A percentile compares a stretch with the other conserved stretches of the same genome.
Evolutionary conservation across 2,888 invertebrate genomes (phyloP).

Genomic region (Hypomecis atomaria): DNA sequence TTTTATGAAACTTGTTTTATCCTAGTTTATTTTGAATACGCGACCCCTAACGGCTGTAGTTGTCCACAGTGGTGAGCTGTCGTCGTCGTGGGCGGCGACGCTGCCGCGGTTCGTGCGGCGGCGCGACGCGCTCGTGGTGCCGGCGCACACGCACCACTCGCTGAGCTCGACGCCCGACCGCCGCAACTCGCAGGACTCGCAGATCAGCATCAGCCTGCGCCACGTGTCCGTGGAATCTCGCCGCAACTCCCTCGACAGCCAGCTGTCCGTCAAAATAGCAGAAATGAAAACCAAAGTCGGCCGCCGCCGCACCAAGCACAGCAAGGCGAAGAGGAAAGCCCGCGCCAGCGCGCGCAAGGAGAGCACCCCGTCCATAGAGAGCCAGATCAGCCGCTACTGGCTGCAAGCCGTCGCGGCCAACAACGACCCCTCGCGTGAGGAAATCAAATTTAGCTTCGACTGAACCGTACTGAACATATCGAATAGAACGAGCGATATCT

Average conservation of each 20-base stretch:
- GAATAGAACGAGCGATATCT: conserved; percentile 18
- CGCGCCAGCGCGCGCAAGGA: conserved; percentile 80
- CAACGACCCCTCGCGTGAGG: conserved; percentile 82
- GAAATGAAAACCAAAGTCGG: conserved; percentile 91
- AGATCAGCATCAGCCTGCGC: conserved; percentile 91
- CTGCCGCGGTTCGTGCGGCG: conserved; percentile 94
- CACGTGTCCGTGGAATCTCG: conserved; percentile 94
- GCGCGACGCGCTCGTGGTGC: conserved; percentile 91
- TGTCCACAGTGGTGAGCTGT: conserved; percentile 89
- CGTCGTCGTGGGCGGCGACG: conserved; percentile 96
- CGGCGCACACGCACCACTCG: conserved; percentile 73
- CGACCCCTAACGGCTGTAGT: neutral
- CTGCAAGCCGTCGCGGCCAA: conserved; percentile 85
- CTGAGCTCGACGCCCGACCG: conserved; percentile 84
- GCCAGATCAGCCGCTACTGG: conserved; percentile 89
- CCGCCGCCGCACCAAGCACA: conserved; percentile 78
- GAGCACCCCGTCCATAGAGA: conserved; percentile 93
- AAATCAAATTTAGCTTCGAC: conserved; percentile 79
- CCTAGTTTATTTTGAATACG: no score
- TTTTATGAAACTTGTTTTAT: no score
- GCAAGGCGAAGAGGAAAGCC: conserved; percentile 74
- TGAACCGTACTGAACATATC: conserved; percentile 49
- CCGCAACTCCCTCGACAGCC: conserved; percentile 94
- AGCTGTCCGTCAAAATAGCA: conserved; percentile 92
- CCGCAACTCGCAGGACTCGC: conserved; percentile 87